A percentile compares a stretch with the other conserved stretches of the same genome.
Evolutionary conservation across 1,140 invertebrate species (phyloP).

Genomic region (Drosophila funebris): DNA sequence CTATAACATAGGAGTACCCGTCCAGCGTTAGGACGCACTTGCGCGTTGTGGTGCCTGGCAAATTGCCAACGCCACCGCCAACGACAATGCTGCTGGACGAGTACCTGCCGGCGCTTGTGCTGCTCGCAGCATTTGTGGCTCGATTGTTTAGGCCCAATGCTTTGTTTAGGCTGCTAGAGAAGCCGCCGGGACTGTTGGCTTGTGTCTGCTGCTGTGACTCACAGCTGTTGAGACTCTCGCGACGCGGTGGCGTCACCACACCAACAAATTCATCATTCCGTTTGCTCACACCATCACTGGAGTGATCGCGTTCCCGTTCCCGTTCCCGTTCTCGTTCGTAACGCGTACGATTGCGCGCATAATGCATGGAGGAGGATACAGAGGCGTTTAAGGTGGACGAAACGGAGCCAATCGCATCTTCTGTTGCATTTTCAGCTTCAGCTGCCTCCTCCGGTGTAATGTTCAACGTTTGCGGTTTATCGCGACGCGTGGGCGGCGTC

Average conservation of each 20-base stretch:
- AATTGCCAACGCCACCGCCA: slow-evolving; percentile 34
- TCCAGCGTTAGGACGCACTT: slow-evolving; percentile 91
- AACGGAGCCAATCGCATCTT: not conserved
- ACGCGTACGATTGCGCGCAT: slow-evolving; percentile 45
- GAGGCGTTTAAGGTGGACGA: not conserved
- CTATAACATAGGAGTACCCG: slow-evolving; percentile 92
- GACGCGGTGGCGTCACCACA: slow-evolving; percentile 49
- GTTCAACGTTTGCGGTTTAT: slow-evolving; percentile 71
- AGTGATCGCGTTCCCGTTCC: slow-evolving; percentile 65
- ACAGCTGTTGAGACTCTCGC: slow-evolving; percentile 72
- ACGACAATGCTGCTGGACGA: slow-evolving; percentile 74
- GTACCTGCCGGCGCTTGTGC: slow-evolving; percentile 42
- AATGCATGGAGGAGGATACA: slow-evolving; percentile 2
- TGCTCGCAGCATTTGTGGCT: not conserved
- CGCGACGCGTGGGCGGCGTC: slow-evolving; percentile 60
- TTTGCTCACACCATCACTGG: slow-evolving; percentile 60
- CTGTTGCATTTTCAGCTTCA: not conserved
- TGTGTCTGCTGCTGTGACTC: slow-evolving; percentile 37
- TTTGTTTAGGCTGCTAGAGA: slow-evolving; percentile 30
- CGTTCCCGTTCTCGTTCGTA: slow-evolving; percentile 43
- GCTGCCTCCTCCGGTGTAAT: slow-evolving; percentile 44
- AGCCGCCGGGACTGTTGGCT: slow-evolving; percentile 46
- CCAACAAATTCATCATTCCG: slow-evolving; percentile 67
- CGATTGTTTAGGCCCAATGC: slow-evolving; percentile 21
- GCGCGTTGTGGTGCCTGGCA: slow-evolving; percentile 84